Conservation (phyloP, 2,113 vertebrate genomes). For the Phasianus colchicus region DNA sequence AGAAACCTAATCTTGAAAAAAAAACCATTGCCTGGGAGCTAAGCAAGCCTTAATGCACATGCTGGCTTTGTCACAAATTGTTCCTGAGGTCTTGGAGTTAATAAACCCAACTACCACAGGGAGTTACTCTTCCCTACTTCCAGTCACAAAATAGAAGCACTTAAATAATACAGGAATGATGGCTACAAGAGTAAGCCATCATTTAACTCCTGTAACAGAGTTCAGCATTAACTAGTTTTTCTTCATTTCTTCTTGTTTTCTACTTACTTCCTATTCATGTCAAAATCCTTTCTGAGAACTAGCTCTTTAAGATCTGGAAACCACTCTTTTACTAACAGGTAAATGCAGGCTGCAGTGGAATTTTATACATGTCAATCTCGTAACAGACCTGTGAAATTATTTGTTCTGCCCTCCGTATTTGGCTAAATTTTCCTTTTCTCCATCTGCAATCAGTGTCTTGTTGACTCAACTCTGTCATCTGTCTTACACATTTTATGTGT, state of each 20-base stretch:
- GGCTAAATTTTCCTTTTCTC: neutral
- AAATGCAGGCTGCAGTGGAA: neutral
- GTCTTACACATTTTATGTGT: neutral
- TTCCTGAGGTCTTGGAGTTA: neutral
- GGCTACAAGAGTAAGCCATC: neutral
- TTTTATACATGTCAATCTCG: neutral
- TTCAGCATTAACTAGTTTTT: neutral
- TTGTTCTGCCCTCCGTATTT: neutral
- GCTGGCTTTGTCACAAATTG: neutral
- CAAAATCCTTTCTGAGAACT: neutral
- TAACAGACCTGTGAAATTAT: neutral
- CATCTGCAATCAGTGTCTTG: neutral
- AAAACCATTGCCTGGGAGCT: neutral
- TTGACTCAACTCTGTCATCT: neutral
- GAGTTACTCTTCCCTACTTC: neutral
- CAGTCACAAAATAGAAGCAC: neutral
- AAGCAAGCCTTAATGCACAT: neutral
- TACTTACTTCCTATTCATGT: neutral
- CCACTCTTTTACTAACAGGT: neutral
- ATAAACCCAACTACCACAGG: neutral
- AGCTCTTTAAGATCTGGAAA: neutral
- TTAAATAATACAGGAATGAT: neutral
- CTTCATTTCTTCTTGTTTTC: neutral
- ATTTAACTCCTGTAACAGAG: neutral
- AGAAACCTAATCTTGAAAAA: conserved; percentile 1